Evolutionary conservation across 2,888 invertebrate genomes (phyloP).

Genomic region (Bimastos eiseni): DNA sequence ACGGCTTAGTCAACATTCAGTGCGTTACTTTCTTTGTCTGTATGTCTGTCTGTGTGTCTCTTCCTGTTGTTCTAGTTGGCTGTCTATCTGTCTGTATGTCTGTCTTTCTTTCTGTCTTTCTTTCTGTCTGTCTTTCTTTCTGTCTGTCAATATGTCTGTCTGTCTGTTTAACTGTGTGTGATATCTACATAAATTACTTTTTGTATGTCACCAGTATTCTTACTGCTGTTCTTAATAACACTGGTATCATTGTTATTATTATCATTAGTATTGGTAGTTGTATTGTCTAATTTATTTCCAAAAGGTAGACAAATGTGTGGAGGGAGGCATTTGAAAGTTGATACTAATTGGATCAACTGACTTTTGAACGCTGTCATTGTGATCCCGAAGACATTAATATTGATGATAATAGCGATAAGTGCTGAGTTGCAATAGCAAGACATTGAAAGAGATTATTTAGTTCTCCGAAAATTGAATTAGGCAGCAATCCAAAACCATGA

Average conservation of each 20-base stretch:
- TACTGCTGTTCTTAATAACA: background rate
- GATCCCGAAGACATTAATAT: no score
- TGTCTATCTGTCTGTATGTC: background rate
- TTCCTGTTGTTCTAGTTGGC: background rate
- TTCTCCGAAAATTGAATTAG: no score
- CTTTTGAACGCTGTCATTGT: no score
- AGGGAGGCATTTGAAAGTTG: background rate
- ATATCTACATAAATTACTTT: background rate
- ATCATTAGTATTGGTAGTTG: background rate
- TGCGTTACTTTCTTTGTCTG: background rate
- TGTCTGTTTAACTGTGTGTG: background rate
- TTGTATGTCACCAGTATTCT: background rate
- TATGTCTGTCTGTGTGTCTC: no score
- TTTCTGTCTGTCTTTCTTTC: background rate
- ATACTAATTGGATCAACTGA: no score
- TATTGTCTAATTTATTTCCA: background rate
- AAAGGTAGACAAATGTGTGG: background rate
- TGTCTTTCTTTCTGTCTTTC: background rate
- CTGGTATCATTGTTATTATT: conserved; percentile 14
- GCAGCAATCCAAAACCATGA: no score
- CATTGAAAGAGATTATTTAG: no score
- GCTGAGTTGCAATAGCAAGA: no score
- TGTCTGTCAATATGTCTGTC: background rate
- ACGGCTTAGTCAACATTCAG: background rate
- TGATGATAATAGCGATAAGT: no score